A percentile compares a stretch with the other conserved stretches of the same genome.
phyloP scores from a whole-genome alignment of 2,888 invertebrate genomes.

The Drosophila nr. medialis region DNA sequence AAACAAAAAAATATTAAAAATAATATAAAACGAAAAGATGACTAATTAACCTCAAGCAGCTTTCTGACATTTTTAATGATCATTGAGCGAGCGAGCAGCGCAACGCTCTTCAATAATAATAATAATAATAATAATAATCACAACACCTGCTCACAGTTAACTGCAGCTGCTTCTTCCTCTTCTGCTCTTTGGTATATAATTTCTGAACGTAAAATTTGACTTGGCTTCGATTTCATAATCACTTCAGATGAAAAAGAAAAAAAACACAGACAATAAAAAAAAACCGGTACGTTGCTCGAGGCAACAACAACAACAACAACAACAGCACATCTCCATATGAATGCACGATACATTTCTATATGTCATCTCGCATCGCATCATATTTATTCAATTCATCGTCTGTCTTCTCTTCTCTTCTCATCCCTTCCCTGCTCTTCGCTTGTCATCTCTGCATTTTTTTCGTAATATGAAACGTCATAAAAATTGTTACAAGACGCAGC shows the following conservation, averaged over 20 bases:
- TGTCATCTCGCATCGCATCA: slow-evolving; percentile 51
- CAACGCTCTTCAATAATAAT: slow-evolving; percentile 38
- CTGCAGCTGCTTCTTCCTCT: background rate
- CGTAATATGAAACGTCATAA: slow-evolving; percentile 77
- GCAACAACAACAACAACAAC: slow-evolving; percentile 19
- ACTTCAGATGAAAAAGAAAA: slow-evolving; percentile 16
- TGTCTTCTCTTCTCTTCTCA: background rate
- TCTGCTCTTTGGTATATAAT: slow-evolving; percentile 21
- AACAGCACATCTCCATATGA: slow-evolving; percentile 51
- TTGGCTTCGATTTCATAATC: slow-evolving; percentile 72
- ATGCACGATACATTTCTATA: slow-evolving; percentile 48
- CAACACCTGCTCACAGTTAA: slow-evolving; percentile 54
- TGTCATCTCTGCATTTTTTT: slow-evolving; percentile 17
- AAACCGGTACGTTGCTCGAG: slow-evolving; percentile 39
- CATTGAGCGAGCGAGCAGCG: slow-evolving; percentile 25
- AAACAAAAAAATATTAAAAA: slow-evolving; percentile 3
- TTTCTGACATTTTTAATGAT: slow-evolving; percentile 32
- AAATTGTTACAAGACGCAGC: slow-evolving; percentile 63
- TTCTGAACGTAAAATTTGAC: slow-evolving; percentile 29
- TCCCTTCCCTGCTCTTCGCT: background rate
- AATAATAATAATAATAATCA: slow-evolving; percentile 42
- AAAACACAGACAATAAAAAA: background rate
- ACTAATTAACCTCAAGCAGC: slow-evolving; percentile 76
- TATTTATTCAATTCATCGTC: slow-evolving; percentile 29
- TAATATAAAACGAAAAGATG: slow-evolving; percentile 42